A percentile compares a stretch with the other conserved stretches of the same genome.
Conservation (phyloP, 2,888 invertebrate species). For the Macrophya alboannulata region DNA sequence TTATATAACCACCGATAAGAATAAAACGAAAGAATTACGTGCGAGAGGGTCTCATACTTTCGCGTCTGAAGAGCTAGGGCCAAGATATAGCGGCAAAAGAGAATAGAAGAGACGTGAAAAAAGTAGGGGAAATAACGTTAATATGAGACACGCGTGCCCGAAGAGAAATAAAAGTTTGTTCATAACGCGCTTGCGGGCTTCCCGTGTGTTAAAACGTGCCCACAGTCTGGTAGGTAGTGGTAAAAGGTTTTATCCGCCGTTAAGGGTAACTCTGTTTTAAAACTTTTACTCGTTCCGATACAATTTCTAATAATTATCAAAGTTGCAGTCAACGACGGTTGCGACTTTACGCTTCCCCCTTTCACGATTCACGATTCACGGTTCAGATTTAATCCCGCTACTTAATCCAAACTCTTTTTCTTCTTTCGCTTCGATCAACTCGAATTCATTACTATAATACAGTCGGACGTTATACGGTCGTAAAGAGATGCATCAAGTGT, state of each 20-base stretch:
- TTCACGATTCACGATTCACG: not conserved
- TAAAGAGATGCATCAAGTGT: conserved; percentile 21
- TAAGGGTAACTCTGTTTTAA: conserved; percentile 51
- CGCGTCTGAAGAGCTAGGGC: not conserved
- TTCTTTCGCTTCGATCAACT: not conserved
- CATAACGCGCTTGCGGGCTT: conserved; percentile 54
- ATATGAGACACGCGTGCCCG: conserved; percentile 59
- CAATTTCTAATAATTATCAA: conserved; percentile 58
- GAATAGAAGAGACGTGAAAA: conserved; percentile 5
- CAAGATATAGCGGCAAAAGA: not conserved
- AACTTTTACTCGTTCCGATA: conserved; percentile 55
- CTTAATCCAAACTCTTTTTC: conserved; percentile 1
- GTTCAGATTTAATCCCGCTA: conserved; percentile 4
- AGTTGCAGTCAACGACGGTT: conserved; percentile 43
- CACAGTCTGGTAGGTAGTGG: conserved; percentile 20
- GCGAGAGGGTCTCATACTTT: conserved; percentile 8
- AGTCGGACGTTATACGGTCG: conserved; percentile 2
- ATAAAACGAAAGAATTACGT: conserved; percentile 44
- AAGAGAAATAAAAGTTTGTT: conserved; percentile 59
- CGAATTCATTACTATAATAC: not conserved
- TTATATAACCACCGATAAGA: conserved; percentile 40
- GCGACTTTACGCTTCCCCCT: not conserved
- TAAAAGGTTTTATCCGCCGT: conserved; percentile 44
- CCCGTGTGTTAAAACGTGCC: conserved; percentile 53
- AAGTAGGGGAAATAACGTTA: conserved; percentile 52